Evolutionary conservation across 2,113 vertebrate genomes (phyloP).

Genomic region (Thomomys bottae): DNA sequence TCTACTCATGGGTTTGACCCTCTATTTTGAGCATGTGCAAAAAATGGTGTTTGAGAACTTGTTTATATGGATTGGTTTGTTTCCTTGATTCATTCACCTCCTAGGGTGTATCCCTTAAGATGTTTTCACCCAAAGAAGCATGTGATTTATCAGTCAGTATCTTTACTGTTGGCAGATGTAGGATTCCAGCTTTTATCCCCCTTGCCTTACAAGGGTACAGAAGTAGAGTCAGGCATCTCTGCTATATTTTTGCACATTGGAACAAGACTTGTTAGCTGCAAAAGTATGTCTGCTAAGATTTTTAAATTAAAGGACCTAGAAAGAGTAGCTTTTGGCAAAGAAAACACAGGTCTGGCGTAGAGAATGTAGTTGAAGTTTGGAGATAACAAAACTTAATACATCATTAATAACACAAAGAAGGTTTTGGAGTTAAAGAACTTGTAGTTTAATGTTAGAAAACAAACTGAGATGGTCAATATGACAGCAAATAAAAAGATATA

Average conservation of each 20-base stretch:
- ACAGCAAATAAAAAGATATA: not conserved
- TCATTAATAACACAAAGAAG: constrained; percentile 11
- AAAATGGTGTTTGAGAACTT: constrained; percentile 23
- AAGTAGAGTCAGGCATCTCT: not conserved
- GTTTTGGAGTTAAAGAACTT: constrained; percentile 20
- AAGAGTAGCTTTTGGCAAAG: constrained; percentile 8
- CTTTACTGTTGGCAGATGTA: not conserved
- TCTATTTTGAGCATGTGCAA: not conserved
- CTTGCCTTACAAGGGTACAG: not conserved
- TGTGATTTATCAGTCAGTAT: not conserved
- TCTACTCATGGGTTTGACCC: not conserved
- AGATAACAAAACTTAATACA: not conserved
- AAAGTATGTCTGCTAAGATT: constrained; percentile 29
- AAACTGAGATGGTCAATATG: not conserved
- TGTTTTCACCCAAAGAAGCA: not conserved
- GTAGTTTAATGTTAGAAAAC: not conserved
- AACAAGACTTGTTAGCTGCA: constrained; percentile 16
- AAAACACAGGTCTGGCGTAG: not conserved
- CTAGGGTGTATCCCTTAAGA: not conserved
- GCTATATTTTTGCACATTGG: not conserved
- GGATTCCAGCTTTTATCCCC: not conserved
- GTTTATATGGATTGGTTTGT: not conserved
- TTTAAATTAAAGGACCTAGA: constrained; percentile 25
- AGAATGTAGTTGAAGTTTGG: constrained; percentile 4
- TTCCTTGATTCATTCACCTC: constrained; percentile 28